phyloP scores from a whole-genome alignment of 2,113 vertebrate species.

The Ancistrus triradiatus region DNA sequence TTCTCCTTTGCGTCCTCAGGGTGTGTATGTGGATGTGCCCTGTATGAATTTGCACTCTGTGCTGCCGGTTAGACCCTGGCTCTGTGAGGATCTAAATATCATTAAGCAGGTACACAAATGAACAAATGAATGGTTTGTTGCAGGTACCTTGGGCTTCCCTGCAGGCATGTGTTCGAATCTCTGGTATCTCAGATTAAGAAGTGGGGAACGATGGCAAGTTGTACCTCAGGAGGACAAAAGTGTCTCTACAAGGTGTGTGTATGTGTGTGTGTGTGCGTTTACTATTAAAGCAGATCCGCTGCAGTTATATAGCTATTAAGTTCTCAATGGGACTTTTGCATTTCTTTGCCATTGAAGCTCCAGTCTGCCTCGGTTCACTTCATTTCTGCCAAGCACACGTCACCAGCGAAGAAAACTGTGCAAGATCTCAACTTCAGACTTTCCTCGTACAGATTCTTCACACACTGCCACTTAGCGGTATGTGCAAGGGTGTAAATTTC shows the following conservation, averaged over 20 bases:
- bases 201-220: conserved; percentile 59
- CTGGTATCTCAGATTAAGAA: conserved; percentile 66
- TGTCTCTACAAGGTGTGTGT: conserved; percentile 66
- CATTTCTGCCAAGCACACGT: conserved; percentile 66
- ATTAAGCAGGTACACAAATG: no score
- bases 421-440: conserved; percentile 66
- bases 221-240: conserved; percentile 60
- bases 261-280: neutral
- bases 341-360: no score
- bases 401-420: conserved; percentile 48
- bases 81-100: no score
- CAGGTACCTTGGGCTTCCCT: conserved; percentile 68
- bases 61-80: no score
- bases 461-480: conserved; percentile 62
- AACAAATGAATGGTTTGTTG: conserved; percentile 11
- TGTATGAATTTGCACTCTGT: no score
- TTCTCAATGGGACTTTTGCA: no score
- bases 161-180: conserved; percentile 53
- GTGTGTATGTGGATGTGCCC: no score
- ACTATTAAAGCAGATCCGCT: no score
- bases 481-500: neutral
- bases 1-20: no score
- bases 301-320: no score
- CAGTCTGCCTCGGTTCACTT: conserved; percentile 66
- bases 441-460: conserved; percentile 56